phyloP scores from a whole-genome alignment of 2,888 invertebrate genomes.

The Apodemia mormo region DNA sequence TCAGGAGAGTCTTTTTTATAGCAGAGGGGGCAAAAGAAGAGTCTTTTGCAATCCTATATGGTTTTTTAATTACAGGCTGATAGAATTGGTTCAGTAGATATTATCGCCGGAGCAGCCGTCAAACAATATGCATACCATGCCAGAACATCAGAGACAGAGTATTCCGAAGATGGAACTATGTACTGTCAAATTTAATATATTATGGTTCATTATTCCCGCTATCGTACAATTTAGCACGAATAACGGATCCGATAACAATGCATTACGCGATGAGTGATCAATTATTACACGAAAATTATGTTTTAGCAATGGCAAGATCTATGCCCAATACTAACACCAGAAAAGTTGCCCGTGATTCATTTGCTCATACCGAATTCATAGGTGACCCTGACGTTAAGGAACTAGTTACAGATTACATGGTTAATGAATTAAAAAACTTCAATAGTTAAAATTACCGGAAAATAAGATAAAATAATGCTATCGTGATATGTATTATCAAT shows the following conservation, averaged over 20 bases:
- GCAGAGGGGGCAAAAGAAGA: too few relatives aligned
- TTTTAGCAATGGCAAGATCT: conserved; percentile 38
- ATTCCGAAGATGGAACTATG: conserved; percentile 42
- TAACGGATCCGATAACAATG: conserved; percentile 38
- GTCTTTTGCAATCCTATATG: too few relatives aligned
- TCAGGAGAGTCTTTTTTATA: too few relatives aligned
- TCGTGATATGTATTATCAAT: too few relatives aligned
- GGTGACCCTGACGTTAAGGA: conserved; percentile 34
- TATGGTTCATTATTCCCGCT: conserved; percentile 38
- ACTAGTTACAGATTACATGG: conserved; percentile 38
- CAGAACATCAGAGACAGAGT: conserved; percentile 40
- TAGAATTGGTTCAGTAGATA: conserved; percentile 11
- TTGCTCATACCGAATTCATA: conserved; percentile 41
- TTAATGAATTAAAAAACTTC: conserved; percentile 32
- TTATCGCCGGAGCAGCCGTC: conserved; percentile 38
- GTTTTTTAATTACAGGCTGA: too few relatives aligned
- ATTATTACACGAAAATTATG: conserved; percentile 39
- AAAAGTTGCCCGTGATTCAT: conserved; percentile 36
- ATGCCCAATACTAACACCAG: conserved; percentile 37
- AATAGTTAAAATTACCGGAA: too few relatives aligned
- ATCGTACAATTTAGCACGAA: conserved; percentile 37
- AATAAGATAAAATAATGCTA: too few relatives aligned
- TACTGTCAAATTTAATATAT: conserved; percentile 33
- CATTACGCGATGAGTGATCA: conserved; percentile 41
- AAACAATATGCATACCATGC: conserved; percentile 44